Base-by-base conservation (phyloP, 2,113 vertebrate genomes). In the human region DNA sequence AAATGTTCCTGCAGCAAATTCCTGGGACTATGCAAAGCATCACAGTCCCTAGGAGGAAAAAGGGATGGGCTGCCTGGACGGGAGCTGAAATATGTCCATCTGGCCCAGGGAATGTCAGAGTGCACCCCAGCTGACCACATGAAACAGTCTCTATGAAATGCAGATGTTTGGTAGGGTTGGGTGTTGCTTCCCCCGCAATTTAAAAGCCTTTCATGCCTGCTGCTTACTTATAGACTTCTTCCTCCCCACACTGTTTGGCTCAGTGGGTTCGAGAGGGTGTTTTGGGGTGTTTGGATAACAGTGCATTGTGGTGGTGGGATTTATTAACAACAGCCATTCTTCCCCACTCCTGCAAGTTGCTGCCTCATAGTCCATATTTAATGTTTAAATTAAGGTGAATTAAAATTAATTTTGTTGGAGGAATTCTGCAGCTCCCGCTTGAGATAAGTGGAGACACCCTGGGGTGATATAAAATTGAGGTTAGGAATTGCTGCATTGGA, bases 351-450 rank as follows among this genome's bases (percentile, higher is more conserved):
- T 70, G 22, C 86, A 72, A 64, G 92, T 59, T 9, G 11, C 79
- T 68, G 52, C 68, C 92, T 20, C n/a, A 10, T 55, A 68, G 72
- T 45, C 81, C 82, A 38, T 75, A 75, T 68, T 91, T 75, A 83
- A 93, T 73, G 57, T 96, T 93, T 94, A 96, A 97, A 96, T 97
- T 80, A 93, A 97, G 96, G 57, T 23, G 64, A 96, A 83, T 90
- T 89, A 43, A 90, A 95, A 95, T 97, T 73, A 75, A 89, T 91
- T 89, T 88, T 94, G 80, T 95, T 89, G 61, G 95, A 95, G 84
- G 93, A 91, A 96, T 93, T 97, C 78, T 48, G 14, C 52, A 91
- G 43, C 85, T 96, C 64, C 81, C 96, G 90, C 82, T 45, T 59
- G 84, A 96, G 95, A 94, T 96, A 82, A 93, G 43, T 95, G 32